These are phyloP conservation scores for Aphelenchoides fujianensis DNA, from an alignment of 1,140 invertebrate genomes.

Conservation along the genomic window DNA sequence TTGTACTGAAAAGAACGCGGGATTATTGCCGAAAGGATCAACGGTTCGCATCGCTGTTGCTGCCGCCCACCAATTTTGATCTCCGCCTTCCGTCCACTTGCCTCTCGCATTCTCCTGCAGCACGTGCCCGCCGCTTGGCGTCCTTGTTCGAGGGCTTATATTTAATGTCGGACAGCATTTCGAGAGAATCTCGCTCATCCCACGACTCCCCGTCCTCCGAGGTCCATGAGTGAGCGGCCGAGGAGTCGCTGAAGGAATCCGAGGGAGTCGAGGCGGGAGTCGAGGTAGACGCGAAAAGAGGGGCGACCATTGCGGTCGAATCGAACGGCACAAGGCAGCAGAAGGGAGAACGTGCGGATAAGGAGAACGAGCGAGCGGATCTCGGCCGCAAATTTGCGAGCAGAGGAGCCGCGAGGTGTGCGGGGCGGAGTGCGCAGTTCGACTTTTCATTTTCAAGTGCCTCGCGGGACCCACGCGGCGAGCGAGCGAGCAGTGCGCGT, in stretches of 20 bases:
- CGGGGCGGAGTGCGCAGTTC: background rate
- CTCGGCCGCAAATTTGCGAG: background rate
- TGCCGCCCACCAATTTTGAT: constrained; percentile 13
- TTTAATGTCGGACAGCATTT: constrained; percentile 15
- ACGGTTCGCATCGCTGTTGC: constrained; percentile 13
- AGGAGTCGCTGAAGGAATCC: background rate
- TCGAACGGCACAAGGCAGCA: background rate
- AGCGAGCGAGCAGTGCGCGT: background rate
- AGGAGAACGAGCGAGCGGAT: background rate
- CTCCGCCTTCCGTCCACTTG: constrained; percentile 9
- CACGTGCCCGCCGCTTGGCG: background rate
- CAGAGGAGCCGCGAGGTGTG: background rate
- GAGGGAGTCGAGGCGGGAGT: background rate
- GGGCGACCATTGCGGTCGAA: background rate
- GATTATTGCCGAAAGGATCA: constrained; percentile 20
- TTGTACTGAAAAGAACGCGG: constrained; percentile 53
- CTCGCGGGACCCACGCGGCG: background rate
- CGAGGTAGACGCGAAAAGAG: background rate
- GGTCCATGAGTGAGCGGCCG: background rate
- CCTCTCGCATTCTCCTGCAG: constrained; percentile 3
- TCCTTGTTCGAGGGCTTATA: constrained; percentile 5
- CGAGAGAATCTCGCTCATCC: background rate
- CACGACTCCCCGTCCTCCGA: background rate
- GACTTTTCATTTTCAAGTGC: background rate
- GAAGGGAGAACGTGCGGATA: background rate